These are phyloP conservation scores for Epinephelus malabaricus DNA, from an alignment of 2,797 vertebrate species.

Conservation along the genomic window DNA sequence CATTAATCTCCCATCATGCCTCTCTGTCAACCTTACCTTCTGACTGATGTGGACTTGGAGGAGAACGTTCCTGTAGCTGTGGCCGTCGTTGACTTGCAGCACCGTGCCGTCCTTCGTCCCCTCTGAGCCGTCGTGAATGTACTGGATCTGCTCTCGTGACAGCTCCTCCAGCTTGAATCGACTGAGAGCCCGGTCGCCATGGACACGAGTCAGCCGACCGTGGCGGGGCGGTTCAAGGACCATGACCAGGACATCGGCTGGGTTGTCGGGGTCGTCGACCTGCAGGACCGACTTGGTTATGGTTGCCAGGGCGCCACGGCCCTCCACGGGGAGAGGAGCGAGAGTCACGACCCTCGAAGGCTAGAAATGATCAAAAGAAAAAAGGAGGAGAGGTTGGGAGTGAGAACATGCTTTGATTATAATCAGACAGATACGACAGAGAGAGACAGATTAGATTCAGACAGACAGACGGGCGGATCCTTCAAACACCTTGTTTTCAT, in stretches of 20 bases:
- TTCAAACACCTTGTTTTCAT: neutral
- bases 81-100: constrained; percentile 92
- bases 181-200: constrained; percentile 59
- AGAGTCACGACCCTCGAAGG: constrained; percentile 89
- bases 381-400: neutral
- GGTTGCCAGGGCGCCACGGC: constrained; percentile 73
- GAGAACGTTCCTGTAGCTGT: constrained; percentile 92
- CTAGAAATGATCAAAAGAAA: constrained; percentile 76
- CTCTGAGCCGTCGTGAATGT: constrained; percentile 89
- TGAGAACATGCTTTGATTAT: neutral
- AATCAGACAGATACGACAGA: neutral
- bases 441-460: neutral
- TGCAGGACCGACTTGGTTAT: constrained; percentile 87
- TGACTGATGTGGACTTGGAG: constrained; percentile 85
- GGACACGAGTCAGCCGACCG: constrained; percentile 84
- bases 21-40: constrained; percentile 81
- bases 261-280: constrained; percentile 92
- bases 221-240: constrained; percentile 89
- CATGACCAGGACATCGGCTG: constrained; percentile 88
- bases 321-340: constrained; percentile 81
- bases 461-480: neutral
- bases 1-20: neutral
- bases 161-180: constrained; percentile 89
- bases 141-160: constrained; percentile 85
- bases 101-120: constrained; percentile 82